A percentile compares a stretch with the other conserved stretches of the same genome.
phyloP scores from a whole-genome alignment of 2,888 invertebrate species.

The Drosophila robusta region DNA sequence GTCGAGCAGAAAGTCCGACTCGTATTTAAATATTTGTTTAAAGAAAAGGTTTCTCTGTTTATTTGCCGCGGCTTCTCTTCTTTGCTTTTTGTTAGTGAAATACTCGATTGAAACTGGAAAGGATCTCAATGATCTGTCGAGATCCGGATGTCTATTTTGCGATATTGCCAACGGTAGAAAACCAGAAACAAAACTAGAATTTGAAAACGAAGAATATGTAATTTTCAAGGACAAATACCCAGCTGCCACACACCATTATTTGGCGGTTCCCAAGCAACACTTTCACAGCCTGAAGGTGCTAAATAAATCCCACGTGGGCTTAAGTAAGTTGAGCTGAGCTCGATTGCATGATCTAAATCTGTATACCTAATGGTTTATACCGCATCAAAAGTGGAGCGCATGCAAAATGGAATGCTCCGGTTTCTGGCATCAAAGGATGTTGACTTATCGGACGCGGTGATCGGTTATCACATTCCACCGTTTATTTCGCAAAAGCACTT shows the following conservation, averaged over 20 bases:
- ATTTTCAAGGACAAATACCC: constrained; percentile 94
- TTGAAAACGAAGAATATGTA: constrained; percentile 90
- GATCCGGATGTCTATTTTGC: constrained; percentile 89
- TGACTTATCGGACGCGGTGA: constrained; percentile 85
- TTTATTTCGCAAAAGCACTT: constrained; percentile 92
- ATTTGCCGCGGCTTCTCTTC: neutral
- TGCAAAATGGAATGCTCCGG: constrained; percentile 87
- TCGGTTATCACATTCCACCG: constrained; percentile 97
- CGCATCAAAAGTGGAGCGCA: constrained; percentile 87
- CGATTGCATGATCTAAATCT: constrained; percentile 7
- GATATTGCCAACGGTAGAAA: constrained; percentile 88
- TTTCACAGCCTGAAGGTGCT: constrained; percentile 90
- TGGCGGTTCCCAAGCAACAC: constrained; percentile 92
- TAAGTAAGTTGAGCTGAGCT: constrained; percentile 87
- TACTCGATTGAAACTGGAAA: constrained; percentile 16
- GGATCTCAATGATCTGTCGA: neutral
- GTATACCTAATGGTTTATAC: neutral
- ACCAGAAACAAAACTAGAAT: constrained; percentile 88
- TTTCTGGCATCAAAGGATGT: constrained; percentile 86
- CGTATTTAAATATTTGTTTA: neutral
- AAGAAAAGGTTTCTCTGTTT: constrained; percentile 28
- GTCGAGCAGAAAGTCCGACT: neutral
- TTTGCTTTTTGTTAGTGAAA: constrained; percentile 18
- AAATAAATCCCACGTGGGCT: constrained; percentile 87
- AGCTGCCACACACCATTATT: constrained; percentile 91